Base-by-base conservation (phyloP, 2,797 vertebrate genomes). In the Sternotherus odoratus region DNA sequence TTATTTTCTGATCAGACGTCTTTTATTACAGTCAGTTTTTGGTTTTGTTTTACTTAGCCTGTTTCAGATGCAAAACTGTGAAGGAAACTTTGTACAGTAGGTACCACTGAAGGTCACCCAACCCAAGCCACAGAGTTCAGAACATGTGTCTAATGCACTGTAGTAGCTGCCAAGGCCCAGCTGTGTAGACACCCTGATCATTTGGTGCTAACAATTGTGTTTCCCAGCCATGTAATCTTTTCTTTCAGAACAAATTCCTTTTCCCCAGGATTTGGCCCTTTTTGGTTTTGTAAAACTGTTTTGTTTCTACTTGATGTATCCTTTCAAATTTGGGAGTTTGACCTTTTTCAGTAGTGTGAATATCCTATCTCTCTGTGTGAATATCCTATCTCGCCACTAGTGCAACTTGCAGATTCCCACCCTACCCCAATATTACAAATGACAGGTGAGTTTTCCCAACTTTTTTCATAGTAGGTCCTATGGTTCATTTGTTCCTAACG, bases 51-150 rank as follows among this genome's bases (percentile, higher is more conserved):
- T 72, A 24, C 24, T 15, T 80, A 83, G 26, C 56, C 50, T 69
- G 16, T 83, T 77, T 88, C 72, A 63, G 30, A 88, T 91, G 94
- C 86, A 92, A 94, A 92, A 57, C 63, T 83, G 36, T 90, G 86
- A 92, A 36, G 91, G 51, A 86, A 83, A n/a, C 78, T 90, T 94
- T 84, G 43, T 82, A 56, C 84, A 93, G 80, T 94, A 95, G 91
- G 86, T 96, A 89, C 90, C 72, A 43, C 85, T 96, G 93, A 79
- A 72, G 26, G 51, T 84, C 79, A 87, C 28, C 8, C 82, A 90
- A 74, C 79, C 56, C 2, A 13, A 74, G 11, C 53, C 84, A 80
- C 57, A 6, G 7, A 92, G n/a, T 56, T 90, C 83, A 93, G 84
- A 93, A 81, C 33, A 26, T 51, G 10, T 51, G 39, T n/a, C 91